A percentile compares a stretch with the other conserved stretches of the same genome.
These are phyloP conservation scores for Gallinago media DNA, from an alignment of 2,113 vertebrate genomes.

Conservation along the genomic window DNA sequence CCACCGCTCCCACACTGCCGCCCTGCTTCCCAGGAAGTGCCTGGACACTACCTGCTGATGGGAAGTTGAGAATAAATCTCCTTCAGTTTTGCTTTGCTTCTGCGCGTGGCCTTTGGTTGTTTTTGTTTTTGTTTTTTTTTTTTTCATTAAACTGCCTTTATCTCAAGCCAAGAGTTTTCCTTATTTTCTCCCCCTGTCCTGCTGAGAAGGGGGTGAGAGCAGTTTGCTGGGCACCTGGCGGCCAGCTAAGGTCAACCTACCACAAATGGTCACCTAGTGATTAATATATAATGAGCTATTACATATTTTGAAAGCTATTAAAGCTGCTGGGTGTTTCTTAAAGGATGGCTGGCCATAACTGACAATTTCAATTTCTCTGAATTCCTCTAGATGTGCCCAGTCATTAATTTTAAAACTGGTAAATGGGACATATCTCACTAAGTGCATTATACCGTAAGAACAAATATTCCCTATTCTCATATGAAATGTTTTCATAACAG, in stretches of 20 bases:
- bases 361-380: neutral
- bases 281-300: neutral
- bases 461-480: neutral
- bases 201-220: neutral
- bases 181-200: neutral
- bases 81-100: neutral
- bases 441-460: neutral
- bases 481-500: neutral
- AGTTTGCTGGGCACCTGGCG: neutral
- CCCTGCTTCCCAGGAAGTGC: neutral
- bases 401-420: neutral
- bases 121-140: neutral
- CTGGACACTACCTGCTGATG: neutral
- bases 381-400: neutral
- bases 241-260: neutral
- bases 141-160: neutral
- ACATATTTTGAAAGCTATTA: neutral
- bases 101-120: rapidly evolving
- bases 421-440: neutral
- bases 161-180: neutral
- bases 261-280: neutral
- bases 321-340: neutral
- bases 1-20: rapidly evolving
- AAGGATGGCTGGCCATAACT: neutral
- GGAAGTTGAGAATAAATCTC: neutral